A percentile compares a stretch with the other conserved stretches of the same genome.
These are phyloP conservation scores for Drosophila baimaii DNA, from an alignment of 1,140 invertebrate genomes.

Conservation along the genomic window DNA sequence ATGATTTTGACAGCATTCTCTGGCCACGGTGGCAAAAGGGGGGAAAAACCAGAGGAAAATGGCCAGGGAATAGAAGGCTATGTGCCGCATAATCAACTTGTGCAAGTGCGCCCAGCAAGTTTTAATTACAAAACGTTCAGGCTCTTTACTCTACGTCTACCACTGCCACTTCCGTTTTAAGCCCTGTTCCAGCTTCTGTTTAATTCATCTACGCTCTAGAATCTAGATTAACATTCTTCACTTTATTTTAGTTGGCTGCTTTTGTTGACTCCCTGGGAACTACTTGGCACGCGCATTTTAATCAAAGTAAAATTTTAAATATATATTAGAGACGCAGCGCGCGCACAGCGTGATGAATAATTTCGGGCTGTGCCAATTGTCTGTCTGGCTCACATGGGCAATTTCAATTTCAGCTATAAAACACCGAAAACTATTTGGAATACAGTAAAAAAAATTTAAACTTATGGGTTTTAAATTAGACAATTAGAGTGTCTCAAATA, in stretches of 20 bases:
- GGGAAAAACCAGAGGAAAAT: slow-evolving; percentile 1
- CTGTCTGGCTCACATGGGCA: slow-evolving; percentile 57
- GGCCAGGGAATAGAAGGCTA: slow-evolving; percentile 30
- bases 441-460: slow-evolving; percentile 7
- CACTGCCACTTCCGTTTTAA: slow-evolving; percentile 11
- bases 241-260: slow-evolving; percentile 21
- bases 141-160: slow-evolving; percentile 4
- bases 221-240: slow-evolving; percentile 45
- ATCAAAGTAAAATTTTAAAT: slow-evolving; percentile 80
- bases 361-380: slow-evolving; percentile 58
- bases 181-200: slow-evolving; percentile 40
- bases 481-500: background rate
- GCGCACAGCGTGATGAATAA: slow-evolving; percentile 64
- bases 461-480: background rate
- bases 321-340: slow-evolving; percentile 72
- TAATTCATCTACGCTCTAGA: slow-evolving; percentile 65
- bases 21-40: background rate
- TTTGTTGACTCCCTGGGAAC: slow-evolving; percentile 50
- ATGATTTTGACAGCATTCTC: slow-evolving; percentile 75
- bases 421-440: background rate
- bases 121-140: slow-evolving; percentile 72
- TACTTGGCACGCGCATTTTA: slow-evolving; percentile 70
- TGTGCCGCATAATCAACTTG: slow-evolving; percentile 70
- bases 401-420: slow-evolving; percentile 66
- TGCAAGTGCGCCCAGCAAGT: slow-evolving; percentile 63